Base-by-base conservation (phyloP, 1,140 invertebrate species). In the Laodelphax striatellus region DNA sequence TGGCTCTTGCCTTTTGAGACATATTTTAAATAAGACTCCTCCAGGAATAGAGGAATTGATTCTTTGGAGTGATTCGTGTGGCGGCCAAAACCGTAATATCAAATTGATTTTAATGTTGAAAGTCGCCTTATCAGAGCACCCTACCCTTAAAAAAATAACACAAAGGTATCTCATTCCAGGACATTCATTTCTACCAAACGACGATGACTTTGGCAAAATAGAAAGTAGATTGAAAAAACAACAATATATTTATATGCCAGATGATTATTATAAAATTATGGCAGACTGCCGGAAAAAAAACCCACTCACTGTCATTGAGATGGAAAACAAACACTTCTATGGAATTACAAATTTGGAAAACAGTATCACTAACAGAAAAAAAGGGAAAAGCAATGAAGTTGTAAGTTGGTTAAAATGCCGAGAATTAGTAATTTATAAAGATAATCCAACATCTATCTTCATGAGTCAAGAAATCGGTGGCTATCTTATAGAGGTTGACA, bases 31-130 rank as follows among this genome's bases (percentile, higher is more conserved):
- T 46, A 46, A 46, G 28, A 31, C 28, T 31, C 28, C 28, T 31
- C 28, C 28, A 31, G 28, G 28, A 31, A 31, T 31, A 31, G 64
- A 69, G 54, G n/a, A 70, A 43, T 59, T 73, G 44, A 65, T 70
- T 52, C 59, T 74, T n/a, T 75, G 70, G 71, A 65, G 61, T 52
- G 68, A 73, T 64, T 70, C 63, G 14, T 72, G 70, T 55, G 72
- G 70, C 9, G 70, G 69, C 5, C 71, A 72, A 64, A 73, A 72
- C 14, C 22, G 31, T 5, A 57, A 57, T 24, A 50, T 58, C 10
- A 46, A 21, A 28, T 5, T 57, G 22, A 42, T 42, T 2, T 22
- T 72, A 58, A 67, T 72, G 62, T 50, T 71, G 28, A 70, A 69
- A 63, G 44, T 63, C 43, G 41, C 67, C 43, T 55, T 70, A 46